phyloP scores from a whole-genome alignment of 2,888 invertebrate genomes.

The Hypomecis punctinalis region DNA sequence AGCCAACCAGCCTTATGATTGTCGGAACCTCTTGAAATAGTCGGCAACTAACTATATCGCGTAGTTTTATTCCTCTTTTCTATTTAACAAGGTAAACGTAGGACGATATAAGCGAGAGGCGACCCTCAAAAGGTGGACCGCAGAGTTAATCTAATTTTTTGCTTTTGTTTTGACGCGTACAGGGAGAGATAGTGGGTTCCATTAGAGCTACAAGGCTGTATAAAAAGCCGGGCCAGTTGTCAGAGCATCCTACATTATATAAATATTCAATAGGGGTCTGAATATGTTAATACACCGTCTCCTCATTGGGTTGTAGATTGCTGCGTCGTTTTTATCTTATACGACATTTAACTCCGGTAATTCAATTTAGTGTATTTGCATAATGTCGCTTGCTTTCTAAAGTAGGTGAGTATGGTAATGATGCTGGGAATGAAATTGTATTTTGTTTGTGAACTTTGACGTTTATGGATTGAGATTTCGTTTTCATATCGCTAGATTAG shows the following conservation, averaged over 20 bases:
- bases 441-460: constrained; percentile 49
- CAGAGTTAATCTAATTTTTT: constrained; percentile 54
- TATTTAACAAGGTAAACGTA: background rate
- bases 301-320: constrained; percentile 84
- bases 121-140: constrained; percentile 33
- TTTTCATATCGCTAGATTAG: constrained; percentile 16
- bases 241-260: constrained; percentile 60
- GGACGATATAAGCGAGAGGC: background rate
- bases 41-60: background rate
- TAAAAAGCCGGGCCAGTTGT: constrained; percentile 66
- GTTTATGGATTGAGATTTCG: constrained; percentile 47
- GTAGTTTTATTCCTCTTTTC: background rate
- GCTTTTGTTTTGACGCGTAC: constrained; percentile 68
- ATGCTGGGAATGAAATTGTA: constrained; percentile 51
- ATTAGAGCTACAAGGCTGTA: constrained; percentile 79
- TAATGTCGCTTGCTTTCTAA: constrained; percentile 77
- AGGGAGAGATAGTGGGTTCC: constrained; percentile 71
- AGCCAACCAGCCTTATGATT: no score
- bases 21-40: background rate
- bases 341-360: constrained; percentile 85
- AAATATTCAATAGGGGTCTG: constrained; percentile 84
- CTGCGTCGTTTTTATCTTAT: constrained; percentile 84
- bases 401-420: constrained; percentile 83
- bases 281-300: constrained; percentile 82
- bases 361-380: constrained; percentile 85